Evolutionary conservation across 2,797 vertebrate species (phyloP).

Genomic region (Paedocypris micromegethes): DNA sequence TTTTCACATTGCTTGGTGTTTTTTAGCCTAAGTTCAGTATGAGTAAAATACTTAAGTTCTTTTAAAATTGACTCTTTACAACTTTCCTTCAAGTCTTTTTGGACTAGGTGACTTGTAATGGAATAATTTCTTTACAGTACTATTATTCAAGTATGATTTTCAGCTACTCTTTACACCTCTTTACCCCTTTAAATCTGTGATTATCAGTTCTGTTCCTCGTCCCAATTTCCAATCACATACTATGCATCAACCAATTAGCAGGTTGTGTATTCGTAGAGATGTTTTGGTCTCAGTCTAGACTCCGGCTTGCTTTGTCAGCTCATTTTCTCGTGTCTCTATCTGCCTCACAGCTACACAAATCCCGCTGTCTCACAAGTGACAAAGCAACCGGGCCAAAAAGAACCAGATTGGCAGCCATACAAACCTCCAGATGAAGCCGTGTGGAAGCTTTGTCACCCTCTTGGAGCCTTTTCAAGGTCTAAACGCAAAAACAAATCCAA

Average conservation of each 20-base stretch:
- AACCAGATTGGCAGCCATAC: slow-evolving; percentile 25
- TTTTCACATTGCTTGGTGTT: no score
- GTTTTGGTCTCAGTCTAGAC: slow-evolving; percentile 26
- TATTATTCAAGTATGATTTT: no score
- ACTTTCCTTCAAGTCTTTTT: not conserved
- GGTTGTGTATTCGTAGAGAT: slow-evolving; percentile 31
- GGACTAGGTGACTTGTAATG: no score
- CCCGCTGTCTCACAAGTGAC: slow-evolving; percentile 39
- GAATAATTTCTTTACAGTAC: no score
- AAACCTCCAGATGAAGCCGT: slow-evolving; percentile 31
- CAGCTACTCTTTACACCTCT: not conserved
- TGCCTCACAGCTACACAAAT: slow-evolving; percentile 32
- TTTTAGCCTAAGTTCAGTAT: no score
- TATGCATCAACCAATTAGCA: slow-evolving; percentile 16
- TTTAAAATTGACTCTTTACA: not conserved
- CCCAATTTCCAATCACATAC: slow-evolving; percentile 8
- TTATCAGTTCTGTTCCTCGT: slow-evolving; percentile 9
- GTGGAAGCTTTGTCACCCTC: slow-evolving; percentile 30
- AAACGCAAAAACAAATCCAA: slow-evolving; percentile 13
- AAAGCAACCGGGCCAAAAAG: slow-evolving; percentile 4
- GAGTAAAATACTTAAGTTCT: no score
- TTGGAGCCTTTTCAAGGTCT: slow-evolving; percentile 27
- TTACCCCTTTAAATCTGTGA: slow-evolving; percentile 6
- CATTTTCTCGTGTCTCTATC: slow-evolving; percentile 18
- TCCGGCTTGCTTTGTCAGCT: slow-evolving; percentile 28